Evolutionary conservation across 2,113 vertebrate genomes (phyloP), one percentile per base, ranked within the genome.

Genomic region (Pandion haliaetus): DNA sequence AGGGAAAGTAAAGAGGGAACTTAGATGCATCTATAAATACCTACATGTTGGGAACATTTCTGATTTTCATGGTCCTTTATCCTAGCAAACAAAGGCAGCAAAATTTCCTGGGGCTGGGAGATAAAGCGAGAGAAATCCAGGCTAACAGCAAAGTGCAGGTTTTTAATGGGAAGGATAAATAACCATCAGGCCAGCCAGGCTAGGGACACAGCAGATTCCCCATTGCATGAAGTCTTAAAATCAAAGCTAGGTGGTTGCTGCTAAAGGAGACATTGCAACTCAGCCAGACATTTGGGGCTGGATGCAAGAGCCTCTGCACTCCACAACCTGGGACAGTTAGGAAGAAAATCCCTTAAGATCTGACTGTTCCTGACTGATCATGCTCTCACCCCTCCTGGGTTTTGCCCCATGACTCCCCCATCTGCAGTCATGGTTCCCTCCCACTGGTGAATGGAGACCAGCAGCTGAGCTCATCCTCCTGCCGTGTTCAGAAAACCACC

Each of bases 11-110:
- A 84, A 96, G 88, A 95, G 74, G 93, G 78, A 95, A 94, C 88
- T 91, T 66, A 92, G 40, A 90, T 0, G 13, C 90, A 86, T 95
- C 97, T 97, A 96, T 96, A 96, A 96, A 97, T 97, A 97, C 73
- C 86, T 65, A 72, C 88, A 84, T 57, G 92, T 90, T 93, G 77
- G 90, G 94, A 96, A 97, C 92, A 72, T 63, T 94, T 94, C 91
- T 94, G 94, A 88, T 92, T 86, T 96, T 85, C 61, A 71, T 10
- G 5, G 94, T 81, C 91, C 93, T 97, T 95, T 83, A 95, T 87
- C 65, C 81, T 86, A 61, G 70, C 97, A 92, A 91, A 91, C 91
- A 96, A 95, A 97, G 77, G 86, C 91, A 89, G 92, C 80, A 87
- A 58, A 76, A 92, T 90, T 94, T 92, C 77, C 88, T 84, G 69